Evolutionary conservation across 2,888 invertebrate genomes (phyloP), one percentile per base, ranked within the genome.

Genomic region (Clanis bilineata): DNA sequence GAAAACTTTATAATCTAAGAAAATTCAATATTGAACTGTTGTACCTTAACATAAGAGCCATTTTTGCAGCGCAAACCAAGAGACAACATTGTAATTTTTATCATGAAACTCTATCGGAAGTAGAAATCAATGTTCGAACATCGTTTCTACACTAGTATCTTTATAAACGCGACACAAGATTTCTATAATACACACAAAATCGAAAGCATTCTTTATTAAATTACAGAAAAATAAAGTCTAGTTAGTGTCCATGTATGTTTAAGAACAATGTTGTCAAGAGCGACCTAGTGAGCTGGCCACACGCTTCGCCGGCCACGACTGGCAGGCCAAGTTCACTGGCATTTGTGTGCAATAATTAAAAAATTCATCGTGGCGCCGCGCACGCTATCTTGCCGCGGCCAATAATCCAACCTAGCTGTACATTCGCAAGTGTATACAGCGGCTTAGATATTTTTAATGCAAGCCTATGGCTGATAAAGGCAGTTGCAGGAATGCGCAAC

Each of bases 341-440:
- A 92, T 91, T 91, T 90, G 87, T 89, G 84, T 80, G 83, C 88
- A 88, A 89, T 91, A 91, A 92, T 91, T 91, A 91, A 92, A 91
- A 91, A 91, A 51, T 21, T 86, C 89, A 90, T 90, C 88, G 88
- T 90, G 90, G 89, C 90, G 90, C 76, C 81, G 71, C 74, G 86
- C 91, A 91, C 91, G 91, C 90, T 82, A 90, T 85, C 80, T 74
- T 84, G 81, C 82, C 73, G 68, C 76, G 82, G 68, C 74, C 64
- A 66, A 73, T 74, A 74, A 76, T 70, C 65, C 51, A 18, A 32
- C 28, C n/a, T 67, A 62, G 67, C 67, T 67, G 72, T 70, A 73
- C 72, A 72, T 32, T 15, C 18, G 0, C 18, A 18, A 39, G 7
- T 41, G 18, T 41, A 18, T 41, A 41, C 18, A 18, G 32, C 4